A percentile compares a stretch with the other conserved stretches of the same genome.
These are phyloP conservation scores for Macaria liturata DNA, from an alignment of 2,888 invertebrate genomes.

Conservation along the genomic window DNA sequence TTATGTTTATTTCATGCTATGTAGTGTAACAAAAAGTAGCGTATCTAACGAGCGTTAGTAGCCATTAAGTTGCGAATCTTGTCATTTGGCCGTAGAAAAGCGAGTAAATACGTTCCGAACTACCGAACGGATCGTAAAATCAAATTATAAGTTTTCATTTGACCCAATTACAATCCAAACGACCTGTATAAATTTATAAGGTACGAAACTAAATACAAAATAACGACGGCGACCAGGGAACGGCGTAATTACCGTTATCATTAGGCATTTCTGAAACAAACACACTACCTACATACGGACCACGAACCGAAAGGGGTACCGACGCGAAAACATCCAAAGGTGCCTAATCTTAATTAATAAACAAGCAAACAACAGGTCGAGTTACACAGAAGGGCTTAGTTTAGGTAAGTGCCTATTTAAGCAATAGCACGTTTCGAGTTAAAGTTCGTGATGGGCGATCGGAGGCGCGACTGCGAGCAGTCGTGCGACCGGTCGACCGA, in stretches of 20 bases:
- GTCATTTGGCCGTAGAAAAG: too few species aligned
- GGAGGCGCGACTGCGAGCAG: constrained; percentile 29
- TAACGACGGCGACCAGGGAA: constrained; percentile 41
- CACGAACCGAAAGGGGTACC: constrained; percentile 41
- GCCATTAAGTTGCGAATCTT: too few species aligned
- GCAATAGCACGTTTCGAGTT: constrained; percentile 76
- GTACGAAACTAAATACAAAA: constrained; percentile 42
- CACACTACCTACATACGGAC: constrained; percentile 41
- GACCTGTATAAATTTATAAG: constrained; percentile 30
- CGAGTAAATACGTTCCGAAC: too few species aligned
- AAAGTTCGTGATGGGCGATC: constrained; percentile 38
- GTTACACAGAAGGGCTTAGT: constrained; percentile 56
- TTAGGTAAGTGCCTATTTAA: constrained; percentile 70
- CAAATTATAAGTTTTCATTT: constrained; percentile 30
- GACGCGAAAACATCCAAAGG: constrained; percentile 48
- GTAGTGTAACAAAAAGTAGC: too few species aligned
- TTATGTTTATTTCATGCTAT: too few species aligned
- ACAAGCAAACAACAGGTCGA: constrained; percentile 66
- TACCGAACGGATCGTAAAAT: constrained; percentile 12
- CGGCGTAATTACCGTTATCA: constrained; percentile 41
- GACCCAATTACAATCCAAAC: constrained; percentile 31
- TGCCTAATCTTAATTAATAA: constrained; percentile 67
- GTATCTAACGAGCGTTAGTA: too few species aligned
- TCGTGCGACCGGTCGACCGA: constrained; percentile 30
- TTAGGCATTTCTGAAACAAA: constrained; percentile 41